phyloP scores from a whole-genome alignment of 2,797 vertebrate genomes.

The Lophotriccus pileatus region DNA sequence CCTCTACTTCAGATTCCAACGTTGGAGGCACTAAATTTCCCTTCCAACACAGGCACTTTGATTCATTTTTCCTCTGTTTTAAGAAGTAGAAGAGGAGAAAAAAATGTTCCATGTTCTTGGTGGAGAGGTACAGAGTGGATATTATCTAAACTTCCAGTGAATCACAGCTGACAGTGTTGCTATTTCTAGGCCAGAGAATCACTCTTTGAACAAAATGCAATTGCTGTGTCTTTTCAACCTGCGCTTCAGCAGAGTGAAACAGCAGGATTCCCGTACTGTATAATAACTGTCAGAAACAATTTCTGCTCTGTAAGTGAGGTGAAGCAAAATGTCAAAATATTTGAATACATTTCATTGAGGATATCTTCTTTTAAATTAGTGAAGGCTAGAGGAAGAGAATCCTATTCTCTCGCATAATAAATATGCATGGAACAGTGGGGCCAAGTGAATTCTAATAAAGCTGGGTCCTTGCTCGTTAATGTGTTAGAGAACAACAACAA shows the following conservation, averaged over 20 bases:
- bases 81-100: background rate
- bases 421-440: slow-evolving; percentile 78
- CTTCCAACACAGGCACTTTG: background rate
- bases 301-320: slow-evolving; percentile 98
- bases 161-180: slow-evolving; percentile 83
- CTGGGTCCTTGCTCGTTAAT: slow-evolving; percentile 75
- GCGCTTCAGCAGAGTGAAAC: slow-evolving; percentile 81
- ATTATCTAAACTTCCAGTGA: slow-evolving; percentile 80
- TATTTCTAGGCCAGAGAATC: slow-evolving; percentile 80
- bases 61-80: slow-evolving; percentile 52
- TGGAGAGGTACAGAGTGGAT: slow-evolving; percentile 66
- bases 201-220: slow-evolving; percentile 85
- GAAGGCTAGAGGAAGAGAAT: slow-evolving; percentile 81
- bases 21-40: background rate
- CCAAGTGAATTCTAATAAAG: slow-evolving; percentile 82
- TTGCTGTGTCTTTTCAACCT: slow-evolving; percentile 84
- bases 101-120: slow-evolving; percentile 43
- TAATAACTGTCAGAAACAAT: slow-evolving; percentile 99
- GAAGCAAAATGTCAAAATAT: slow-evolving; percentile 99
- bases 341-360: slow-evolving; percentile 97
- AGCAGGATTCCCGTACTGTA: slow-evolving; percentile 86
- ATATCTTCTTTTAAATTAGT: slow-evolving; percentile 89
- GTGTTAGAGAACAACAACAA: slow-evolving; percentile 78
- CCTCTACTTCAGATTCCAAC: background rate
- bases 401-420: slow-evolving; percentile 82